Conservation (phyloP, 2,113 vertebrate genomes). For the Recurvirostra avosetta region DNA sequence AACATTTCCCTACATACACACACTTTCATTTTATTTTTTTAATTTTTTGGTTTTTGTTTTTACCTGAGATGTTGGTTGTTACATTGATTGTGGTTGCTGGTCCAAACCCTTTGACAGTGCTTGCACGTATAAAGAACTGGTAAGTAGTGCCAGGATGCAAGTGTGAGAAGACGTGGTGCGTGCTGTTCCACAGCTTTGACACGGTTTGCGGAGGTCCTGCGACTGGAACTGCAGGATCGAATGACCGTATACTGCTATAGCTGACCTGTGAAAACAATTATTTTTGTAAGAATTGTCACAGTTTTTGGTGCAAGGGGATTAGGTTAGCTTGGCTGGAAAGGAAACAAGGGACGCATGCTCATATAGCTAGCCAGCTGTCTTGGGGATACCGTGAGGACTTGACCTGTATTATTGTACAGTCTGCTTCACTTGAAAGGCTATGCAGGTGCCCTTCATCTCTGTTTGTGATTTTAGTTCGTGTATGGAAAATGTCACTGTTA, state of each 20-base stretch:
- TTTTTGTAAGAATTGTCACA: background rate
- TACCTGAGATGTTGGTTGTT: slow-evolving; percentile 98
- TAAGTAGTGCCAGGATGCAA: slow-evolving; percentile 95
- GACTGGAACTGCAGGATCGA: slow-evolving; percentile 91
- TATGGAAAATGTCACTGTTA: background rate
- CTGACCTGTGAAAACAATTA: slow-evolving; percentile 79
- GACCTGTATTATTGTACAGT: background rate
- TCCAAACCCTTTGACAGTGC: slow-evolving; percentile 94
- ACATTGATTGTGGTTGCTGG: slow-evolving; percentile 89
- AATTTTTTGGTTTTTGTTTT: background rate
- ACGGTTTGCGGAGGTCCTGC: slow-evolving; percentile 87
- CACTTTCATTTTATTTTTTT: no score
- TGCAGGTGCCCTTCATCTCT: background rate
- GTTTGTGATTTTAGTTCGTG: background rate
- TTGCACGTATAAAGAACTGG: slow-evolving; percentile 92
- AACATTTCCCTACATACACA: background rate
- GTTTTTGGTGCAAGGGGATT: background rate
- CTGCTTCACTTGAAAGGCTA: background rate
- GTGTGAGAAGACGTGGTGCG: slow-evolving; percentile 89
- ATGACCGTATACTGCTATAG: slow-evolving; percentile 90
- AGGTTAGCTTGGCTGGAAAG: background rate
- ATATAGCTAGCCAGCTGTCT: background rate
- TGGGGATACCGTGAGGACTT: background rate
- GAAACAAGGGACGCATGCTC: background rate
- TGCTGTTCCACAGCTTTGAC: slow-evolving; percentile 90